Base-by-base conservation (phyloP, 2,113 vertebrate genomes). In the Eudorcas thomsonii region DNA sequence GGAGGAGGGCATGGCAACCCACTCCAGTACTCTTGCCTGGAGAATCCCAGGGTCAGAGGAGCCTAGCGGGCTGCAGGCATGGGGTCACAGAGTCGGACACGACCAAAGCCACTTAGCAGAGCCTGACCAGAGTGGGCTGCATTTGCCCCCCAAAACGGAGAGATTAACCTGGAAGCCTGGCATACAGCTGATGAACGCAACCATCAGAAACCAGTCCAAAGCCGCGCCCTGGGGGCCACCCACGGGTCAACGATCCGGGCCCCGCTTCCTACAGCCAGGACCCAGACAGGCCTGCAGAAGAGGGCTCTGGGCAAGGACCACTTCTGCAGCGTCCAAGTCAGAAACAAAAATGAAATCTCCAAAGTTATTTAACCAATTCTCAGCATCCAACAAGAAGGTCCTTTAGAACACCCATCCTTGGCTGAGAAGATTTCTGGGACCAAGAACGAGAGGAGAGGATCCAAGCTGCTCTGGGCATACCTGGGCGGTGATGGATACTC, bases 151-250 rank as follows among this genome's bases (percentile, higher is more conserved):
- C 3, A 1, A 21, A 12, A 33, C 6, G 21, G 17, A 33, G 15
- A 71, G 11, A 67, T 7, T 21, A 2, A n/a, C 15, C 50, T 0
- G 4, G 43, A 36, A 21, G 16, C 50, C 3, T 0, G 13, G 52
- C 6, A 10, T 0, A 0, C 33, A 33, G 1, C 2, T 0, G 3
- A 7, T 74, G 71, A 26, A 4, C 4, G 25, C 3, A 21, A 7
- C 19, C 60, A 16, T 17, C 30, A 26, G 30, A 33, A 30, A 30
- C 36, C 26, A 6, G 0, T 14, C 48, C 6, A 6, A 13, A 62
- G 17, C 28, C 0, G 1, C 28, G 2, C 14, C 19, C 33, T 3
- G 7, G 30, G 55, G 67, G 16, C 8, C 28, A 3, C 17, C 1
- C 23, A 2, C 3, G 2, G 71, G 23, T 19, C 12, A 6, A 1